A percentile compares a stretch with the other conserved stretches of the same genome.
These are phyloP conservation scores for human DNA, from an alignment of 2,113 vertebrate species.

Conservation along the genomic window GRCh38 chr9:28478001-28478500, in stretches of 20 bases:
- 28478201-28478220: background rate
- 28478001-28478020: background rate
- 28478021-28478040: background rate
- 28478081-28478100: background rate
- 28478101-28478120: background rate
- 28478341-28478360: background rate
- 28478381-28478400: background rate
- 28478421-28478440: background rate
- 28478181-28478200: background rate
- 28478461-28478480: background rate
- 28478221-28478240: background rate
- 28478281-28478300: accelerated
- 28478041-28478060: background rate
- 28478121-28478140: background rate
- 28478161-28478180: background rate
- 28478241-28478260: background rate
- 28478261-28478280: background rate
- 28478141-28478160: background rate
- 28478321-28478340: background rate
- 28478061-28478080: background rate
- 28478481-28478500: background rate
- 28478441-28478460: background rate
- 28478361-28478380: background rate
- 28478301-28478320: background rate
- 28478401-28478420: background rate